Conservation (phyloP, 2,888 invertebrate species). For the Drosophila stalkeri region DNA sequence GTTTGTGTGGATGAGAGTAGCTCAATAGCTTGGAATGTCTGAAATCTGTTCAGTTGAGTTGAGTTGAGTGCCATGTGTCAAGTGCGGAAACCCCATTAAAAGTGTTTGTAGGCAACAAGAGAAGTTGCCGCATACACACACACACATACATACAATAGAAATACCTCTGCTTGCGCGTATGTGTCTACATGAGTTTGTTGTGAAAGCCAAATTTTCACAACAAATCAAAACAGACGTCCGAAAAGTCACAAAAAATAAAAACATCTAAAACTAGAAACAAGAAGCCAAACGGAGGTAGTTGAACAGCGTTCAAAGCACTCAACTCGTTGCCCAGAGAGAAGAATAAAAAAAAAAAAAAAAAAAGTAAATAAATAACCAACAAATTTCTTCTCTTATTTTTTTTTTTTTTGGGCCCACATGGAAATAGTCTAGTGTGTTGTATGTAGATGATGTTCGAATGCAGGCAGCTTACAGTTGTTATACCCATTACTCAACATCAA, state of each 20-base stretch:
- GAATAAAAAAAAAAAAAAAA: slow-evolving; percentile 28
- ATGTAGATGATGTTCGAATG: slow-evolving; percentile 48
- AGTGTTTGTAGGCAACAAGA: slow-evolving; percentile 56
- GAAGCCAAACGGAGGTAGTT: slow-evolving; percentile 35
- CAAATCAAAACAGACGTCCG: slow-evolving; percentile 72
- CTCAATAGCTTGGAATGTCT: slow-evolving; percentile 47
- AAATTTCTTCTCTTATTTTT: slow-evolving; percentile 77
- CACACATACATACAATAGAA: slow-evolving; percentile 5
- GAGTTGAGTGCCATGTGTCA: slow-evolving; percentile 52
- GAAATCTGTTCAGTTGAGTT: slow-evolving; percentile 25
- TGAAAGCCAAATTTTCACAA: slow-evolving; percentile 78
- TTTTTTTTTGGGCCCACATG: slow-evolving; percentile 57
- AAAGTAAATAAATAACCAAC: slow-evolving; percentile 58
- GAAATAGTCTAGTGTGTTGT: slow-evolving; percentile 41
- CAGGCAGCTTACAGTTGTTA: slow-evolving; percentile 78
- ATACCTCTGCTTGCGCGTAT: slow-evolving; percentile 2
- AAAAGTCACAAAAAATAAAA: slow-evolving; percentile 55
- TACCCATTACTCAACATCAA: slow-evolving; percentile 79
- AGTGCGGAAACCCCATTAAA: slow-evolving; percentile 78
- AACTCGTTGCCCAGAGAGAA: slow-evolving; percentile 43
- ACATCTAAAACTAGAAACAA: slow-evolving; percentile 44
- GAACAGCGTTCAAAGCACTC: slow-evolving; percentile 44
- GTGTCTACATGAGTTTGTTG: slow-evolving; percentile 59
- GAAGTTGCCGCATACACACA: slow-evolving; percentile 39
- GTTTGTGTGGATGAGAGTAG: slow-evolving; percentile 43